Percentiles rank a stretch among this genome's conserved stretches.
Evolutionary conservation across 2,113 vertebrate genomes (phyloP).

Genomic region (Tychaedon coryphoeus): DNA sequence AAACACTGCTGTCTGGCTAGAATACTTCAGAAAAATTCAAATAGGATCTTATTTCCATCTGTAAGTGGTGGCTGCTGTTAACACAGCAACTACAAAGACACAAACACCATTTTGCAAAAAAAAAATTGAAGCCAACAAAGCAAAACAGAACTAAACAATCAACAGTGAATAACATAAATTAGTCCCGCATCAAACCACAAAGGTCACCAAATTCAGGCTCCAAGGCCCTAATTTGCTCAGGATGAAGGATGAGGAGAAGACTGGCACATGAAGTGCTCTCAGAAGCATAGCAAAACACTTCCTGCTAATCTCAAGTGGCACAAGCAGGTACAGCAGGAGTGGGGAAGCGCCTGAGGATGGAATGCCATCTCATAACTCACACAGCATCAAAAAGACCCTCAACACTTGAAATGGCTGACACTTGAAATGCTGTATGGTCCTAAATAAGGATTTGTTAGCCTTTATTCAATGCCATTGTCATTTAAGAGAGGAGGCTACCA

Average conservation of each 20-base stretch:
- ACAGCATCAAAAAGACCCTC: neutral
- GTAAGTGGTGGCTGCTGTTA: neutral
- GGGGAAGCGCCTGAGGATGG: rapidly evolving
- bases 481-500: neutral
- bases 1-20: conserved; percentile 33
- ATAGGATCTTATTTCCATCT: neutral
- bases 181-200: neutral
- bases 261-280: rapidly evolving
- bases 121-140: neutral
- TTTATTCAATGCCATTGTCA: too few species aligned
- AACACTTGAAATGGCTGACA: neutral
- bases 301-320: neutral
- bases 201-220: neutral
- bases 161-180: neutral
- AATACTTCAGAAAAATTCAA: conserved; percentile 39
- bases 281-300: neutral
- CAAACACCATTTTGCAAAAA: neutral
- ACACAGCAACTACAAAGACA: conserved; percentile 18
- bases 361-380: neutral
- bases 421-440: too few species aligned
- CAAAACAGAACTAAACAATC: neutral
- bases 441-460: too few species aligned
- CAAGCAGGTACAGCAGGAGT: neutral
- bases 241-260: neutral
- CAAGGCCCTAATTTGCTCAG: neutral